Evolutionary conservation across 2,888 invertebrate species (phyloP).

Genomic region (Apeira syringaria): DNA sequence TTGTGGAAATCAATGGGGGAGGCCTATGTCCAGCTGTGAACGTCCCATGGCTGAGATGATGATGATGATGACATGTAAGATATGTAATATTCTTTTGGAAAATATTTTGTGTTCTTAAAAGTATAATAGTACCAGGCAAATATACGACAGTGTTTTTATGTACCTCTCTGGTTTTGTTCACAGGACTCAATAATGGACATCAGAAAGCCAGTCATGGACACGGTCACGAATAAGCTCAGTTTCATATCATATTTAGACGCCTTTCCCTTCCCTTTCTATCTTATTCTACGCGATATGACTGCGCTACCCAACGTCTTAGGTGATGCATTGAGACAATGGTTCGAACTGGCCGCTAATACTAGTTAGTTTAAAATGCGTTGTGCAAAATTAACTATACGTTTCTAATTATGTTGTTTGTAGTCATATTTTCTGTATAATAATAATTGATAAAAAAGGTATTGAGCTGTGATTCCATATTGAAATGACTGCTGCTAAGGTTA

Average conservation of each 20-base stretch:
- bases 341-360: constrained; percentile 93
- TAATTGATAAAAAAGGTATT: not conserved
- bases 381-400: not conserved
- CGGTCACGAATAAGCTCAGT: constrained; percentile 75
- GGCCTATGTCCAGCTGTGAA: no score
- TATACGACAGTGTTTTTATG: no score
- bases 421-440: not conserved
- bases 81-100: no score
- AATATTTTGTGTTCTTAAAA: no score
- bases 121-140: no score
- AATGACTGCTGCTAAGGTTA: constrained; percentile 20
- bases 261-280: constrained; percentile 99
- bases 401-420: not conserved
- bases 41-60: no score
- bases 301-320: constrained; percentile 95
- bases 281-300: constrained; percentile 95
- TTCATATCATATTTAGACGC: constrained; percentile 95
- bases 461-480: constrained; percentile 23
- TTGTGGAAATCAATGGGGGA: no score
- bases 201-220: constrained; percentile 92
- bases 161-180: constrained; percentile 38
- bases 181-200: constrained; percentile 96
- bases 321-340: constrained; percentile 99
- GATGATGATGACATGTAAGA: no score
- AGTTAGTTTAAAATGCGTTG: constrained; percentile 35